phyloP scores from a whole-genome alignment of 2,113 vertebrate species.

The Pristiophorus japonicus region DNA sequence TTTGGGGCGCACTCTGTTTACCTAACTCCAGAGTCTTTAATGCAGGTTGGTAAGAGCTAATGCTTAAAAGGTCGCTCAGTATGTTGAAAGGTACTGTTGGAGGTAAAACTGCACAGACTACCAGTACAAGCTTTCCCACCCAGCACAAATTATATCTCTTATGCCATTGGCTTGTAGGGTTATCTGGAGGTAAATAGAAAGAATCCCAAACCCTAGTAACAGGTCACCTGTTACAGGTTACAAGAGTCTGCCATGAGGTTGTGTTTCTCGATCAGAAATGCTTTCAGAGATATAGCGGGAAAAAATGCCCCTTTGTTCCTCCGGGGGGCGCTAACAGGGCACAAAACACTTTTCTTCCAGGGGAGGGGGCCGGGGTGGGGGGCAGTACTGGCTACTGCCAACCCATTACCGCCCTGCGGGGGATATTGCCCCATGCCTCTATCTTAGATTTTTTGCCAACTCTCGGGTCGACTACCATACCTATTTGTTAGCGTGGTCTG shows the following conservation, averaged over 20 bases:
- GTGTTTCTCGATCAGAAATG: not conserved
- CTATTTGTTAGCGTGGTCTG: no score
- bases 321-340: no score
- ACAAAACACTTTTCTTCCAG: no score
- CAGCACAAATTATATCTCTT: not conserved
- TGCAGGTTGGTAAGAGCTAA: not conserved
- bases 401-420: no score
- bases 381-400: no score
- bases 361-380: no score
- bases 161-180: not conserved
- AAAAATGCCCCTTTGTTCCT: no score
- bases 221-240: not conserved
- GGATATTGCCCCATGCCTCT: no score
- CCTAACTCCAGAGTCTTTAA: not conserved
- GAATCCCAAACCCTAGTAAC: not conserved
- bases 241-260: not conserved
- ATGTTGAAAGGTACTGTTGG: not conserved
- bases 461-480: no score
- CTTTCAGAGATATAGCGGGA: not conserved
- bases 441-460: no score
- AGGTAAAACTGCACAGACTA: not conserved
- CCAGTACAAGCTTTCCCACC: not conserved
- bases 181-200: not conserved
- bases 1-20: not conserved
- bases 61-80: not conserved